Percentiles rank a stretch among this genome's conserved stretches.
Evolutionary conservation across 2,797 vertebrate species (phyloP).

Genomic region (Ctenochaetus hawaiiensis): DNA sequence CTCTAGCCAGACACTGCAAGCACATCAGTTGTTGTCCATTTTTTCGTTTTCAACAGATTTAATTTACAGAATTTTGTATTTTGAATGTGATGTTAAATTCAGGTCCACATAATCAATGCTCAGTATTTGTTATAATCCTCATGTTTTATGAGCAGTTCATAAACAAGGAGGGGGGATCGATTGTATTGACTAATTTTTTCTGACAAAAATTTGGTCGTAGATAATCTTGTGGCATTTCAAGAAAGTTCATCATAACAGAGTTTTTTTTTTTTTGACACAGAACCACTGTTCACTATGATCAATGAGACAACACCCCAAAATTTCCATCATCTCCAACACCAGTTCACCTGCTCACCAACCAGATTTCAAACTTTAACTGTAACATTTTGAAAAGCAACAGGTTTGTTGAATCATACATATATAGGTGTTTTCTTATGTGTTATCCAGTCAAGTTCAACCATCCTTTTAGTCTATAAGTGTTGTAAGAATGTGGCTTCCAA

Average conservation of each 20-base stretch:
- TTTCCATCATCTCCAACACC: not conserved
- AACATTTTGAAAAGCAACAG: not conserved
- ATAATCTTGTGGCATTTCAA: not conserved
- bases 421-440: not conserved
- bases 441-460: not conserved
- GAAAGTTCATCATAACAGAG: not conserved
- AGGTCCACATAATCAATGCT: not conserved
- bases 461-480: not conserved
- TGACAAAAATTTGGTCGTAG: not conserved
- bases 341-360: not conserved
- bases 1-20: too few relatives aligned
- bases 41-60: not conserved
- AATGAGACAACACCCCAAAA: not conserved
- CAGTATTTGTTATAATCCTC: not conserved
- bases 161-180: not conserved
- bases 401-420: slow-evolving; percentile 2
- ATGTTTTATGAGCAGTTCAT: not conserved
- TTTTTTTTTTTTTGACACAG: not conserved
- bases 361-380: not conserved
- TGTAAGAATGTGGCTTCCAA: slow-evolving; percentile 21
- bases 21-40: not conserved
- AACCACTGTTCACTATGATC: not conserved
- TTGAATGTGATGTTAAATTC: not conserved
- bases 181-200: not conserved
- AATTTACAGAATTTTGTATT: not conserved